phyloP scores from a whole-genome alignment of 1,140 invertebrate species.

The Zaprionus ornatus region DNA sequence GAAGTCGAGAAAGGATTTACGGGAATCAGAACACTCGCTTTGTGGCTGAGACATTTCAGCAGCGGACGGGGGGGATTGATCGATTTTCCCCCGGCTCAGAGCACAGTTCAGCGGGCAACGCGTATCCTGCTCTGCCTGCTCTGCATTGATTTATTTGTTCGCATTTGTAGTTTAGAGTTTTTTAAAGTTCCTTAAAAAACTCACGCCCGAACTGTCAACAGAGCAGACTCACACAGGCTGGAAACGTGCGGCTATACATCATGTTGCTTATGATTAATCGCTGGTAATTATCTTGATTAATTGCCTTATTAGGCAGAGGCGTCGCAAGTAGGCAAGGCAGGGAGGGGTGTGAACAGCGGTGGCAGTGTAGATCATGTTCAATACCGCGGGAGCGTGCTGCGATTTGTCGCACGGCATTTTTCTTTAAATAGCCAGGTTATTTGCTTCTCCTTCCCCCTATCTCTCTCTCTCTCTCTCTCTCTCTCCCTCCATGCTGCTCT shows the following conservation, averaged over 20 bases:
- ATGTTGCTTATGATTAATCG: constrained; percentile 74
- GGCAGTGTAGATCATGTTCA: constrained; percentile 65
- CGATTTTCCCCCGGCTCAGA: constrained; percentile 34
- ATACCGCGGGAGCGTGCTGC: constrained; percentile 49
- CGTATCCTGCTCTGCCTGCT: constrained; percentile 45
- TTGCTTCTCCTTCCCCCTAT: background rate
- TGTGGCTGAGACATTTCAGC: constrained; percentile 67
- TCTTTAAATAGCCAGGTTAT: constrained; percentile 55
- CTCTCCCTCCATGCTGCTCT: constrained; percentile 9
- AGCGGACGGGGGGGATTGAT: constrained; percentile 28
- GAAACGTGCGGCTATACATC: constrained; percentile 29
- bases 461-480: background rate
- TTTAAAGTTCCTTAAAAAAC: constrained; percentile 49
- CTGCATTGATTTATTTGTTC: constrained; percentile 71
- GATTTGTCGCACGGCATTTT: constrained; percentile 30
- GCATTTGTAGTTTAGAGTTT: constrained; percentile 65
- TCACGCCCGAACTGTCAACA: constrained; percentile 70
- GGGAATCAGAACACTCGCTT: constrained; percentile 50
- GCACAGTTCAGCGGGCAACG: constrained; percentile 59
- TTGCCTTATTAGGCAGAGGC: constrained; percentile 76
- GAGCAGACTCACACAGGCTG: constrained; percentile 1
- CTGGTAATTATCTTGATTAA: constrained; percentile 83
- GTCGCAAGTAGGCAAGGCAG: background rate
- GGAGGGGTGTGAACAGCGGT: constrained; percentile 52
- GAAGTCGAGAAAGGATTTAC: constrained; percentile 65